Conservation (phyloP, 2,797 vertebrate genomes). For the Carcharodon carcharias region DNA sequence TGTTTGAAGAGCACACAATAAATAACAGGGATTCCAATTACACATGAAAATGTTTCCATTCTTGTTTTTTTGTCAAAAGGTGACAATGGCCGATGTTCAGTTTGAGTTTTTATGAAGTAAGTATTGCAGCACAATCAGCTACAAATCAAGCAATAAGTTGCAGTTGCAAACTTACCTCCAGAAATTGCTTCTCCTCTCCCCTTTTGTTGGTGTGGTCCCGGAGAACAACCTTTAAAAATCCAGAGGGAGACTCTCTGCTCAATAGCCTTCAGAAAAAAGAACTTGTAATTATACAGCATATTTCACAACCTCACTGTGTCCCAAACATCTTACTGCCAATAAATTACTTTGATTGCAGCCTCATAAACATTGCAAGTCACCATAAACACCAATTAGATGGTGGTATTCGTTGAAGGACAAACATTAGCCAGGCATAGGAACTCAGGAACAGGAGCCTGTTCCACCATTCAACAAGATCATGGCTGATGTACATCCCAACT, state of each 20-base stretch:
- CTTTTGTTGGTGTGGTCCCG: slow-evolving; percentile 64
- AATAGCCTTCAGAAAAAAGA: slow-evolving; percentile 61
- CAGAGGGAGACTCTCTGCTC: slow-evolving; percentile 83
- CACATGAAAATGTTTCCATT: background rate
- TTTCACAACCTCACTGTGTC: background rate
- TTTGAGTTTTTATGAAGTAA: background rate
- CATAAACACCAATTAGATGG: background rate
- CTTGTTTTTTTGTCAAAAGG: background rate
- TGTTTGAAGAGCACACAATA: background rate
- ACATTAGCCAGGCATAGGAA: background rate
- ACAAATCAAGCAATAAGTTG: background rate
- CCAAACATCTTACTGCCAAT: background rate
- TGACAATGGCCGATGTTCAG: background rate
- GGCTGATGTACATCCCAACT: background rate
- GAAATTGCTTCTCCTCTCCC: slow-evolving; percentile 85
- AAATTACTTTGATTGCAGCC: background rate
- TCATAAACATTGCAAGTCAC: background rate
- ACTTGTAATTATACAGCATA: background rate
- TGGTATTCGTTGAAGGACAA: background rate
- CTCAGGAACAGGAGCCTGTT: background rate
- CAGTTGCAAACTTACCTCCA: slow-evolving; percentile 66
- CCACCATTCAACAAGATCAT: background rate
- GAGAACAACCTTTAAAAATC: slow-evolving; percentile 82
- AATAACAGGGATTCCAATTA: background rate
- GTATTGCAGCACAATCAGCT: background rate